Evolutionary conservation across 2,888 invertebrate species (phyloP).

Genomic region (Andrena haemorrhoa): DNA sequence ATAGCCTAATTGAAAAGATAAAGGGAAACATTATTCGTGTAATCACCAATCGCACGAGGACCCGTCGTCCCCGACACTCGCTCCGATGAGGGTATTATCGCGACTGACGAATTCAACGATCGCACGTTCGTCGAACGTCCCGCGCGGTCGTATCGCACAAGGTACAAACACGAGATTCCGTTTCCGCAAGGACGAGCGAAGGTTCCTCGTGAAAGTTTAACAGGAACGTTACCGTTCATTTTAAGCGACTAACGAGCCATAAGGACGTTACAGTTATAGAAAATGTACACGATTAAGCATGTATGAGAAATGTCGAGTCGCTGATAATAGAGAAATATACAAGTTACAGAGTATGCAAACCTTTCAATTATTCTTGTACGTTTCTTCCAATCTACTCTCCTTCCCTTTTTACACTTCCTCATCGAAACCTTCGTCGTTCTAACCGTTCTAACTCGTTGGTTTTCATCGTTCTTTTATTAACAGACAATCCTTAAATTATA

Average conservation of each 20-base stretch:
- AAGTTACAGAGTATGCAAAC: conserved; percentile 57
- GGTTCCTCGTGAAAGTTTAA: conserved; percentile 52
- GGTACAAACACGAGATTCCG: background rate
- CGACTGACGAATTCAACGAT: conserved; percentile 38
- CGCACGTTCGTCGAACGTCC: conserved; percentile 36
- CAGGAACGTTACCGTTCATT: conserved; percentile 40
- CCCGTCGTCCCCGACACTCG: conserved; percentile 28
- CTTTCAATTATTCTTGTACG: background rate
- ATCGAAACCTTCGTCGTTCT: too few species aligned
- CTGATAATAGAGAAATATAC: conserved; percentile 73
- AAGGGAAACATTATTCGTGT: conserved; percentile 40
- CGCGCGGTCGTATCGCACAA: background rate
- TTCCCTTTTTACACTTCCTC: background rate
- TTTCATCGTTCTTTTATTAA: background rate
- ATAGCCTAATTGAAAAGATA: conserved; percentile 65
- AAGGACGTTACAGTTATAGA: conserved; percentile 68
- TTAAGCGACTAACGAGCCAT: conserved; percentile 42
- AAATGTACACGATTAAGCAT: conserved; percentile 71
- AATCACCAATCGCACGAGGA: conserved; percentile 52
- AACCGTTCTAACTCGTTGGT: background rate
- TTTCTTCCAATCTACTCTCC: too few species aligned
- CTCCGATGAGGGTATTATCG: conserved; percentile 1
- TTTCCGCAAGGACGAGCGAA: conserved; percentile 30
- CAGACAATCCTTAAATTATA: background rate
- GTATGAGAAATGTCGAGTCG: conserved; percentile 70